Evolutionary conservation across 1,140 invertebrate species (phyloP).

Genomic region (Drosophila orena): DNA sequence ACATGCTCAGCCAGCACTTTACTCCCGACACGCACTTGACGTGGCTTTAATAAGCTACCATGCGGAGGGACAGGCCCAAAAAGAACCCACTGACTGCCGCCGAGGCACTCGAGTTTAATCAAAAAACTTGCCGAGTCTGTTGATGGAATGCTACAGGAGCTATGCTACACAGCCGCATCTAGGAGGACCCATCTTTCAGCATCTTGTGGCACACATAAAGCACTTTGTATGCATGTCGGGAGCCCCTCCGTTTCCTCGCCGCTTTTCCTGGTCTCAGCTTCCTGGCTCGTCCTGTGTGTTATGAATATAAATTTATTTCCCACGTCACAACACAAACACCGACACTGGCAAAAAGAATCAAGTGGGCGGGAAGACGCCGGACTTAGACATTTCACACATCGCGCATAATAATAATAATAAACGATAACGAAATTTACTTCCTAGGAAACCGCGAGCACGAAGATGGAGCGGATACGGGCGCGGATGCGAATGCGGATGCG

Average conservation of each 20-base stretch:
- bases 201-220: slow-evolving; percentile 74
- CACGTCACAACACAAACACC: slow-evolving; percentile 73
- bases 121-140: slow-evolving; percentile 68
- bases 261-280: slow-evolving; percentile 13
- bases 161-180: slow-evolving; percentile 14
- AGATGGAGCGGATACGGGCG: slow-evolving; percentile 10
- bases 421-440: slow-evolving; percentile 83
- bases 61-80: slow-evolving; percentile 18
- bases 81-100: slow-evolving; percentile 40
- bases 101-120: slow-evolving; percentile 65
- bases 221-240: slow-evolving; percentile 76
- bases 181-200: slow-evolving; percentile 49
- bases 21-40: slow-evolving; percentile 39
- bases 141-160: slow-evolving; percentile 64
- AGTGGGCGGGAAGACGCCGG: slow-evolving; percentile 43
- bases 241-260: slow-evolving; percentile 18
- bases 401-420: slow-evolving; percentile 83
- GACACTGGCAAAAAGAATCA: slow-evolving; percentile 27
- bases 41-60: slow-evolving; percentile 60
- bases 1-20: slow-evolving; percentile 40
- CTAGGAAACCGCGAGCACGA: slow-evolving; percentile 57
- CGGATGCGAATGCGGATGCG: slow-evolving; percentile 15
- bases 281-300: slow-evolving; percentile 63
- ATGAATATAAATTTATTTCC: slow-evolving; percentile 84
- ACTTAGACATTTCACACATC: slow-evolving; percentile 78